Percentiles rank a stretch among this genome's conserved stretches.
Conservation (phyloP, 2,113 vertebrate species). For the Hemiscyllium ocellatum region DNA sequence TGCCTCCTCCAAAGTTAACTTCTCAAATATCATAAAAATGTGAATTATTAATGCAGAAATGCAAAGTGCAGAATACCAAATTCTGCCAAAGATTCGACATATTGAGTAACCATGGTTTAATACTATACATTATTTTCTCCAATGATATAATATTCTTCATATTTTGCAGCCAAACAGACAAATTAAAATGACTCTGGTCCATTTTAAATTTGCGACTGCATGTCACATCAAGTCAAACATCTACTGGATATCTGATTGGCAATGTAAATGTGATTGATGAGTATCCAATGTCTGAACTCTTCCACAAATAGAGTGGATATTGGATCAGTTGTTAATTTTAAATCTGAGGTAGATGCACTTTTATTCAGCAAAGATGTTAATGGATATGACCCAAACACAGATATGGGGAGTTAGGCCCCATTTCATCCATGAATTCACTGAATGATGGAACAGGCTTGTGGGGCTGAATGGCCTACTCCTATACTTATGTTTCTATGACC, state of each 20-base stretch:
- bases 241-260: neutral
- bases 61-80: neutral
- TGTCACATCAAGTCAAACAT: neutral
- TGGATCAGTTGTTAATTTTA: too few species aligned
- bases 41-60: neutral
- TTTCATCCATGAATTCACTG: too few species aligned
- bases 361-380: too few species aligned
- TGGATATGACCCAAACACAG: too few species aligned
- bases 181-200: neutral
- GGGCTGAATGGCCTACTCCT: too few species aligned
- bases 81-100: neutral
- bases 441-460: too few species aligned
- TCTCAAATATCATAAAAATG: neutral
- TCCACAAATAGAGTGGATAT: too few species aligned
- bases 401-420: too few species aligned
- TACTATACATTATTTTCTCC: neutral
- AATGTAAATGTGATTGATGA: neutral
- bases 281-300: too few species aligned
- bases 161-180: neutral
- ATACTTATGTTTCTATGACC: too few species aligned
- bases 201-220: neutral
- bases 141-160: neutral
- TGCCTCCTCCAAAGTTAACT: neutral
- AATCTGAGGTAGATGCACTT: too few species aligned
- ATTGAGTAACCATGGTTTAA: too few species aligned